A percentile compares a stretch with the other conserved stretches of the same genome.
Evolutionary conservation across 2,888 invertebrate genomes (phyloP).

Genomic region (Andrena bicolor): DNA sequence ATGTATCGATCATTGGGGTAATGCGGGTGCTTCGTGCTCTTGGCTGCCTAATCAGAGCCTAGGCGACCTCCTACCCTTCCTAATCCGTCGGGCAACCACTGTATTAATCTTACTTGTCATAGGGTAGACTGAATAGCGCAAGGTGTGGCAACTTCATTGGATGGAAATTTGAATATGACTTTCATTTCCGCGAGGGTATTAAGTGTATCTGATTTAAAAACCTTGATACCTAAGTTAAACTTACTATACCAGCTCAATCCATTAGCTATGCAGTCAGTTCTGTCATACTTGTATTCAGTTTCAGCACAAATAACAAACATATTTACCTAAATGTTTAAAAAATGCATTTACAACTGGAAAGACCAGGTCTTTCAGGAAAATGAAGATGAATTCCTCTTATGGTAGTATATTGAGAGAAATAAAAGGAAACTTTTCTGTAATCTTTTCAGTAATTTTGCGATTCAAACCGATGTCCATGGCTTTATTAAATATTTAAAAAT

Average conservation of each 20-base stretch:
- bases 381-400: too few relatives aligned
- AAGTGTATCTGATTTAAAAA: background rate
- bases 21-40: conserved; percentile 69
- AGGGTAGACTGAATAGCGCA: conserved; percentile 72
- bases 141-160: conserved; percentile 47
- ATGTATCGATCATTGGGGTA: conserved; percentile 80
- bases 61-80: conserved; percentile 72
- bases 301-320: background rate
- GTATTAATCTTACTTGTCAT: conserved; percentile 82
- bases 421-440: too few relatives aligned
- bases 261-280: too few relatives aligned
- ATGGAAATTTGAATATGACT: conserved; percentile 62
- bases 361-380: too few relatives aligned
- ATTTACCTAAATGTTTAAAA: background rate
- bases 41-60: conserved; percentile 80
- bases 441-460: too few relatives aligned
- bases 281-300: too few relatives aligned
- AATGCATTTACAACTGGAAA: background rate
- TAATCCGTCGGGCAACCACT: conserved; percentile 75
- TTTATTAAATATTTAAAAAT: too few relatives aligned
- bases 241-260: too few relatives aligned
- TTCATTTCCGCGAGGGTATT: background rate
- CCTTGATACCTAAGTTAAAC: too few relatives aligned
- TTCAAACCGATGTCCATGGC: too few relatives aligned
- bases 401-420: too few relatives aligned